phyloP scores from a whole-genome alignment of 2,888 invertebrate genomes.

The Halocaridina rubra region DNA sequence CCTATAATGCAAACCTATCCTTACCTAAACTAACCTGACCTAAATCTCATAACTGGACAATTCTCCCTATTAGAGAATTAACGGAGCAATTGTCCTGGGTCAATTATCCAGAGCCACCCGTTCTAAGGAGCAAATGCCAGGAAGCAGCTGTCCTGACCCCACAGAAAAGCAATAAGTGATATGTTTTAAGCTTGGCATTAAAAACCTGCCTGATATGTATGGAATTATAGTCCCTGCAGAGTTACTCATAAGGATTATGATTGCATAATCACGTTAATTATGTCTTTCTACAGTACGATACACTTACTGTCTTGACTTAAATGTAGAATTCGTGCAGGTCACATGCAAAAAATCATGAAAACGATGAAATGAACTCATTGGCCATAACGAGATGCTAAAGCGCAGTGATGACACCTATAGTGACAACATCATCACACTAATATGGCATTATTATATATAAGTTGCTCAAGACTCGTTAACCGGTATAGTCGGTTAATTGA shows the following conservation, averaged over 20 bases:
- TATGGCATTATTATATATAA: background rate
- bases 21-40: too few relatives aligned
- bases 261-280: background rate
- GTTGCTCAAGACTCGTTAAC: too few relatives aligned
- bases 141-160: too few relatives aligned
- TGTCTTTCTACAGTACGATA: background rate
- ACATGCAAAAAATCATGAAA: background rate
- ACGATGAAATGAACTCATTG: background rate
- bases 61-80: too few relatives aligned
- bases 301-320: background rate
- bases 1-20: too few relatives aligned
- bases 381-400: background rate
- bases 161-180: too few relatives aligned
- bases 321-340: background rate
- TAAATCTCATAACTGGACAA: too few relatives aligned
- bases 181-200: constrained; percentile 41
- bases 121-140: too few relatives aligned
- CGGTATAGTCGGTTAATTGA: constrained; percentile 13
- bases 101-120: too few relatives aligned
- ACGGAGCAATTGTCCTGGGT: too few relatives aligned
- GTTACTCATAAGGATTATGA: too few relatives aligned
- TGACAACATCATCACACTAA: background rate
- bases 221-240: too few relatives aligned
- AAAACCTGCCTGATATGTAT: constrained; percentile 46
- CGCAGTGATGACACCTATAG: background rate